phyloP scores from a whole-genome alignment of 2,888 invertebrate species.

The Deilephila elpenor region DNA sequence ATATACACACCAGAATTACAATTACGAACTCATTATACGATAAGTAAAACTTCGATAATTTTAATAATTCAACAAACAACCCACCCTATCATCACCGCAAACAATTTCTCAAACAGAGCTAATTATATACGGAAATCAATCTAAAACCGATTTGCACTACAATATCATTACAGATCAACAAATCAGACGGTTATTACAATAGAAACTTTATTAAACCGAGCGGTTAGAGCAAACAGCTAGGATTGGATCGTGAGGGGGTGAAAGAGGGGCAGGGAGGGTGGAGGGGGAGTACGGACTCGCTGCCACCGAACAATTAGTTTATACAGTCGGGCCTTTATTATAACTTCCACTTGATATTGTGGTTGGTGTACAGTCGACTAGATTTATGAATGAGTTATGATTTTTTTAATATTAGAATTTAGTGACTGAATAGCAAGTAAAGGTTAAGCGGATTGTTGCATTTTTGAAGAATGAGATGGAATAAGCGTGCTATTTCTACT shows the following conservation, averaged over 20 bases:
- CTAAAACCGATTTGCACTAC: slow-evolving; percentile 10
- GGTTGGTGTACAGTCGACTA: slow-evolving; percentile 24
- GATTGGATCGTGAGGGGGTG: slow-evolving; percentile 49
- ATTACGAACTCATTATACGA: too few relatives aligned
- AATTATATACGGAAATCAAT: slow-evolving; percentile 31
- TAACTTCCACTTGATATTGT: slow-evolving; percentile 42
- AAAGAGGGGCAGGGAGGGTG: neutral
- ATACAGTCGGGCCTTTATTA: slow-evolving; percentile 63
- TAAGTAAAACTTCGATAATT: neutral
- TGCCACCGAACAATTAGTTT: slow-evolving; percentile 64
- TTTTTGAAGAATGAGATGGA: too few relatives aligned
- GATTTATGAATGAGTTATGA: neutral
- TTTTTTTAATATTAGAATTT: neutral
- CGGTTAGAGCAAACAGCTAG: slow-evolving; percentile 68
- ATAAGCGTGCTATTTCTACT: too few relatives aligned
- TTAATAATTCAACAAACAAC: neutral
- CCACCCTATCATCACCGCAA: neutral
- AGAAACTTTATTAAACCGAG: slow-evolving; percentile 39
- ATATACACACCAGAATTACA: too few relatives aligned
- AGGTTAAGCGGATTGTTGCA: too few relatives aligned
- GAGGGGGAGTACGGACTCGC: slow-evolving; percentile 27
- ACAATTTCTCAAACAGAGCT: slow-evolving; percentile 10
- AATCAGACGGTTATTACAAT: slow-evolving; percentile 32
- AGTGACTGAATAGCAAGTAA: too few relatives aligned
- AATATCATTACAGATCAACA: slow-evolving; percentile 23